Evolutionary conservation across 2,888 invertebrate species (phyloP).

Genomic region (Drosophila anomalata): DNA sequence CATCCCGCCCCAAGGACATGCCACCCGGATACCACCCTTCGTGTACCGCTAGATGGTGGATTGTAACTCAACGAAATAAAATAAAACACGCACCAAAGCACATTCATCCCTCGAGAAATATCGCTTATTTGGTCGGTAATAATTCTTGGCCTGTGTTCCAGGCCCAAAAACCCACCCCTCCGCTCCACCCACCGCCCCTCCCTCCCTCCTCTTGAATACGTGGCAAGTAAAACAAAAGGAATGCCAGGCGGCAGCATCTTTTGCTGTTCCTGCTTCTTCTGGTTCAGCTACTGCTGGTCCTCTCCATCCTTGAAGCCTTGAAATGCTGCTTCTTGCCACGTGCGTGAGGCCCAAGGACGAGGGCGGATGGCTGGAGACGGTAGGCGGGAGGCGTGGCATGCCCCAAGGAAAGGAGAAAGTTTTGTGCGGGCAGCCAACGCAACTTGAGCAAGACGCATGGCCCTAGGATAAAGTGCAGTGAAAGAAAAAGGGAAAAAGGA

Average conservation of each 20-base stretch:
- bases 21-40: conserved; percentile 52
- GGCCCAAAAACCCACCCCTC: conserved; percentile 45
- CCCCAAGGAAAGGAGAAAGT: conserved; percentile 81
- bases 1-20: conserved; percentile 18
- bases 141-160: conserved; percentile 76
- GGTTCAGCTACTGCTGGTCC: conserved; percentile 14
- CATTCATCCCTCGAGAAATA: conserved; percentile 84
- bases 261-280: conserved; percentile 21
- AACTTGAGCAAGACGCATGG: conserved; percentile 57
- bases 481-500: conserved; percentile 24
- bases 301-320: conserved; percentile 5
- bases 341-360: conserved; percentile 60
- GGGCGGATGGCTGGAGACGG: conserved; percentile 42
- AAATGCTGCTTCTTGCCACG: conserved; percentile 50
- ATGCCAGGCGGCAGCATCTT: conserved; percentile 60
- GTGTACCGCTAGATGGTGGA: conserved; percentile 71
- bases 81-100: conserved; percentile 84
- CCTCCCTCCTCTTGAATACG: conserved; percentile 12
- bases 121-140: conserved; percentile 83
- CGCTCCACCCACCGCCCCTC: conserved; percentile 6
- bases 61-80: conserved; percentile 83
- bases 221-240: conserved; percentile 42
- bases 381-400: conserved; percentile 61
- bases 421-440: conserved; percentile 54
- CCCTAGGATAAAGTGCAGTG: conserved; percentile 28